phyloP scores from a whole-genome alignment of 2,113 vertebrate genomes.

The Dascyllus trimaculatus region DNA sequence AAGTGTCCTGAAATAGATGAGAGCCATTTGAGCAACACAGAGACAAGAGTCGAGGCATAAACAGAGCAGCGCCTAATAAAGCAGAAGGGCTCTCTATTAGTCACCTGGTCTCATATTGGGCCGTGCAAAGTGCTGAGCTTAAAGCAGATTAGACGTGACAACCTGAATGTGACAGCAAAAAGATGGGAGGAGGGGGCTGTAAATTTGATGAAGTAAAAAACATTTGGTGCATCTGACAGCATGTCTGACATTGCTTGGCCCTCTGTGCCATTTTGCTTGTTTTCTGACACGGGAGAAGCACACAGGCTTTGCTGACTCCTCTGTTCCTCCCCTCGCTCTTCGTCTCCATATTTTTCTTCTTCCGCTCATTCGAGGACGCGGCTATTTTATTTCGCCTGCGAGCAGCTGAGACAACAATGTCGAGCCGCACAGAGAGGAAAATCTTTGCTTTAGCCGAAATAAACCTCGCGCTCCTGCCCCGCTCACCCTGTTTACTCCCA shows the following conservation, averaged over 20 bases:
- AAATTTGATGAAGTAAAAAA: slow-evolving; percentile 50
- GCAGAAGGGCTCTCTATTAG: slow-evolving; percentile 37
- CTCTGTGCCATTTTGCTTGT: slow-evolving; percentile 58
- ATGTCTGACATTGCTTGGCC: slow-evolving; percentile 69
- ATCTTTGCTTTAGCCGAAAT: slow-evolving; percentile 16
- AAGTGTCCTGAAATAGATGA: slow-evolving; percentile 69
- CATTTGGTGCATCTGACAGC: slow-evolving; percentile 68
- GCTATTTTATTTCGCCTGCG: slow-evolving; percentile 25
- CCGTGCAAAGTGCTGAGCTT: slow-evolving; percentile 41
- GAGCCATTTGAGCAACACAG: slow-evolving; percentile 46
- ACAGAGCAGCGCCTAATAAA: slow-evolving; percentile 41
- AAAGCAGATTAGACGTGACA: slow-evolving; percentile 59
- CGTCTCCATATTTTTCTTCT: slow-evolving; percentile 30
- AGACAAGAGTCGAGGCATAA: slow-evolving; percentile 26
- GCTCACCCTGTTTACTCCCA: neutral
- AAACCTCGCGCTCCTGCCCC: slow-evolving; percentile 14
- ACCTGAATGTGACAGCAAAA: slow-evolving; percentile 41
- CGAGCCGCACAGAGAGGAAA: slow-evolving; percentile 21
- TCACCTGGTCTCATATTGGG: slow-evolving; percentile 61
- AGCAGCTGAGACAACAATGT: slow-evolving; percentile 41
- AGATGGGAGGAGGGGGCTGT: slow-evolving; percentile 11
- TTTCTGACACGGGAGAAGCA: slow-evolving; percentile 60
- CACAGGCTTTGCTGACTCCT: slow-evolving; percentile 77
- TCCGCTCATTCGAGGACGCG: slow-evolving; percentile 43
- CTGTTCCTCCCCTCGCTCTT: slow-evolving; percentile 62